phyloP scores from a whole-genome alignment of 2,797 vertebrate species.

The Enteromius fasciolatus region DNA sequence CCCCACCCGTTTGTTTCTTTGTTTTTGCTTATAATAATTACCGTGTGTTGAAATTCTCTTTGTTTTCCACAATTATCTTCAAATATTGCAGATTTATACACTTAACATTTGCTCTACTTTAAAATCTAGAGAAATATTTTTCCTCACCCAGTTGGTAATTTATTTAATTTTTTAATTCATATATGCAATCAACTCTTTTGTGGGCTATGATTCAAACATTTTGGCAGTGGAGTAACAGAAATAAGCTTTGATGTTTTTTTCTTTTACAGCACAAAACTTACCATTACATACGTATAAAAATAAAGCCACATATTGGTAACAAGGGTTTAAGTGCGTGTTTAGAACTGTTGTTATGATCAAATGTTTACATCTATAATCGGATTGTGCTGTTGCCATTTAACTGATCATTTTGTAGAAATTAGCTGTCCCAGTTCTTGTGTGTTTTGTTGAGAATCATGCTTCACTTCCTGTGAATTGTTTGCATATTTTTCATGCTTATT shows the following conservation, averaged over 20 bases:
- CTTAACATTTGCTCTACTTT: neutral
- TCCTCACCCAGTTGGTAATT: neutral
- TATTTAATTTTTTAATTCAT: neutral
- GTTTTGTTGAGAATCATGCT: conserved; percentile 3
- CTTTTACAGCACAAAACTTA: neutral
- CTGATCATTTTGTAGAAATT: neutral
- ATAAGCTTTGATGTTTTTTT: neutral
- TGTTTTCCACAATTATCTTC: neutral
- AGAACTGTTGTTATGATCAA: neutral
- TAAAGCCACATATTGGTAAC: too few relatives aligned
- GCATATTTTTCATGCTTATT: neutral
- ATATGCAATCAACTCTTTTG: neutral
- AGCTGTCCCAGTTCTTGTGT: neutral
- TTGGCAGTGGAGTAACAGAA: neutral
- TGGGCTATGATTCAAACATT: neutral
- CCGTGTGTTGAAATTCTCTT: neutral
- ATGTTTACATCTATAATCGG: neutral
- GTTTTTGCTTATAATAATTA: neutral
- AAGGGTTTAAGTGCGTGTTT: neutral
- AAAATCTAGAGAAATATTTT: neutral
- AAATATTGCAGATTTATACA: neutral
- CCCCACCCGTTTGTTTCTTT: neutral
- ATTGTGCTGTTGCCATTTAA: neutral
- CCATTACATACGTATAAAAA: neutral
- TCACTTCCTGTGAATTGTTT: neutral